Evolutionary conservation across 2,113 vertebrate species (phyloP).

Genomic region (Ageneiosus marmoratus): DNA sequence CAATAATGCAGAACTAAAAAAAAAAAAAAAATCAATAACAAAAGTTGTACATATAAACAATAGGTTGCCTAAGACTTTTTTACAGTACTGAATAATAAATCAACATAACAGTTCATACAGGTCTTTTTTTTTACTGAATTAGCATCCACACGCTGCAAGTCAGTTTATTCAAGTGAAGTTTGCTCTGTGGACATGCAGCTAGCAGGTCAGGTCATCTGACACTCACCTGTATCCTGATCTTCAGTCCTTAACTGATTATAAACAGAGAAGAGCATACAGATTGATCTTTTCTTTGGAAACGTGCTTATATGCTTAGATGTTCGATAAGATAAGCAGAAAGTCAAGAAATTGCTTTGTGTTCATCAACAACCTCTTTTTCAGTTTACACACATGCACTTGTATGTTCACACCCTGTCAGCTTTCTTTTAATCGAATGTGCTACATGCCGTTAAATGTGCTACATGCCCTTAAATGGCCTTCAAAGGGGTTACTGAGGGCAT

Average conservation of each 20-base stretch:
- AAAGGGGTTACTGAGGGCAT: background rate
- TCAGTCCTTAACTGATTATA: slow-evolving; percentile 3
- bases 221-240: background rate
- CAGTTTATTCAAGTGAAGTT: background rate
- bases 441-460: background rate
- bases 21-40: no score
- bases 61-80: no score
- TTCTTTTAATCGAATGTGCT: no score
- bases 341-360: background rate
- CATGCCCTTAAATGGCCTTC: background rate
- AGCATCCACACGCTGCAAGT: background rate
- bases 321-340: background rate
- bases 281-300: background rate
- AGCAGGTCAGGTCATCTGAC: background rate
- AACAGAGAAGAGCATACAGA: background rate
- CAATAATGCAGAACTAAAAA: no score
- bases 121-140: background rate
- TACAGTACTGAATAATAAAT: background rate
- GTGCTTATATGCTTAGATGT: background rate
- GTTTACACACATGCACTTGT: background rate
- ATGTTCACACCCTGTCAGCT: no score
- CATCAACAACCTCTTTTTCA: background rate
- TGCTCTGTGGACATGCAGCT: background rate
- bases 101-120: background rate
- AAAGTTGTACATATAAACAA: no score